Evolutionary conservation across 1,140 invertebrate genomes (phyloP).

Genomic region (Cydia amplana): DNA sequence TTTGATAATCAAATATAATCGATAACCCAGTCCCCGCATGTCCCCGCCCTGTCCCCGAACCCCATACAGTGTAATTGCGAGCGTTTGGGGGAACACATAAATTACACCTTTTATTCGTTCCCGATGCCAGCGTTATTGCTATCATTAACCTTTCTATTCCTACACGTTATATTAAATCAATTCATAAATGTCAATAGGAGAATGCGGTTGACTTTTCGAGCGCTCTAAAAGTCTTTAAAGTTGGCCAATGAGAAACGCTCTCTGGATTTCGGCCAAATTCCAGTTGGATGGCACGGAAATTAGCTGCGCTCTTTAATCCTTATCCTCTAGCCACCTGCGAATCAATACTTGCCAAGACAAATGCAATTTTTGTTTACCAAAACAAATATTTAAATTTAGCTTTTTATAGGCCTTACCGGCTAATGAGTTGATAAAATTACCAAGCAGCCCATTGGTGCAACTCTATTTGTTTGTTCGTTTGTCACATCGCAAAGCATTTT

Average conservation of each 20-base stretch:
- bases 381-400: no score
- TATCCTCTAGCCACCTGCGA: no score
- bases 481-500: no score
- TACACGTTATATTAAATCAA: slow-evolving; percentile 27
- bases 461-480: no score
- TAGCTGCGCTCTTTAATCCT: background rate
- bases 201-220: background rate
- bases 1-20: slow-evolving; percentile 19
- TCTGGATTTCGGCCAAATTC: background rate
- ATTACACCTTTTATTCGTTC: slow-evolving; percentile 73
- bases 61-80: slow-evolving; percentile 60
- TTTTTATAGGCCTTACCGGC: no score
- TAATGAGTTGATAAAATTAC: no score
- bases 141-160: slow-evolving; percentile 53
- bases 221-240: background rate
- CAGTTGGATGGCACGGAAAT: background rate
- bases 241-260: background rate
- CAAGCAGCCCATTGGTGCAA: no score
- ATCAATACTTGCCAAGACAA: no score
- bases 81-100: slow-evolving; percentile 68
- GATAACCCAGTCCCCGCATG: slow-evolving; percentile 30
- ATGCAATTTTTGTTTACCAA: no score
- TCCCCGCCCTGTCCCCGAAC: slow-evolving; percentile 39
- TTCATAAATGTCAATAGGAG: slow-evolving; percentile 21
- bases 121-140: slow-evolving; percentile 65